Percentiles rank a stretch among this genome's conserved stretches.
Evolutionary conservation across 2,888 invertebrate species (phyloP).

Genomic region (Lapara coniferarum): DNA sequence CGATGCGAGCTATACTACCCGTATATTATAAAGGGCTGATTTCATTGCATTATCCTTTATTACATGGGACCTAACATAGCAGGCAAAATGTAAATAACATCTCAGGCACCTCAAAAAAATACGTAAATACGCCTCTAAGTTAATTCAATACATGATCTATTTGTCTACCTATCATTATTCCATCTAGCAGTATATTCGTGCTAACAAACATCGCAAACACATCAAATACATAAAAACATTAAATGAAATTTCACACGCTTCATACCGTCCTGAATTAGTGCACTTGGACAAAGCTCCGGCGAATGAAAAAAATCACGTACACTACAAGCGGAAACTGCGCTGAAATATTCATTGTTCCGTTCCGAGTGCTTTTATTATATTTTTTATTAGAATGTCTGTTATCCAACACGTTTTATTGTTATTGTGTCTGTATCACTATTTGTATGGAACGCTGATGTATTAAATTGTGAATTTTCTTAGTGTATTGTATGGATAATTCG

Average conservation of each 20-base stretch:
- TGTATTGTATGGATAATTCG: not conserved
- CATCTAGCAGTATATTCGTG: too few relatives aligned
- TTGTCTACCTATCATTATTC: too few relatives aligned
- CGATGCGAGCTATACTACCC: too few relatives aligned
- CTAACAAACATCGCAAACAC: too few relatives aligned
- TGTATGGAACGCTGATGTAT: slow-evolving; percentile 8
- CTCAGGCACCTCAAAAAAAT: too few relatives aligned
- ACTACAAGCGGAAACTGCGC: slow-evolving; percentile 36
- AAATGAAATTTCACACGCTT: slow-evolving; percentile 31
- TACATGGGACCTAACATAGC: too few relatives aligned
- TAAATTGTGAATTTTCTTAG: slow-evolving; percentile 8
- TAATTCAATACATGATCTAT: too few relatives aligned
- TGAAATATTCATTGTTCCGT: slow-evolving; percentile 41
- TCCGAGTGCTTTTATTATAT: slow-evolving; percentile 36
- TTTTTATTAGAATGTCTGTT: slow-evolving; percentile 34
- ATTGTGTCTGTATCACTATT: slow-evolving; percentile 6
- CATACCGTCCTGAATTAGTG: slow-evolving; percentile 41
- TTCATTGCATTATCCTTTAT: too few relatives aligned
- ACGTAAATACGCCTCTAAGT: too few relatives aligned
- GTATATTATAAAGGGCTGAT: too few relatives aligned
- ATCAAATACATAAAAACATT: not conserved
- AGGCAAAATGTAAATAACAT: too few relatives aligned
- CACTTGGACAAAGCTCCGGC: slow-evolving; percentile 42
- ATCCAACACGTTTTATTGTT: slow-evolving; percentile 27
- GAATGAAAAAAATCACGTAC: slow-evolving; percentile 37